Percentiles rank a stretch among this genome's conserved stretches.
Conservation (phyloP, 2,888 invertebrate genomes). For the Exephanes ischioxanthus region DNA sequence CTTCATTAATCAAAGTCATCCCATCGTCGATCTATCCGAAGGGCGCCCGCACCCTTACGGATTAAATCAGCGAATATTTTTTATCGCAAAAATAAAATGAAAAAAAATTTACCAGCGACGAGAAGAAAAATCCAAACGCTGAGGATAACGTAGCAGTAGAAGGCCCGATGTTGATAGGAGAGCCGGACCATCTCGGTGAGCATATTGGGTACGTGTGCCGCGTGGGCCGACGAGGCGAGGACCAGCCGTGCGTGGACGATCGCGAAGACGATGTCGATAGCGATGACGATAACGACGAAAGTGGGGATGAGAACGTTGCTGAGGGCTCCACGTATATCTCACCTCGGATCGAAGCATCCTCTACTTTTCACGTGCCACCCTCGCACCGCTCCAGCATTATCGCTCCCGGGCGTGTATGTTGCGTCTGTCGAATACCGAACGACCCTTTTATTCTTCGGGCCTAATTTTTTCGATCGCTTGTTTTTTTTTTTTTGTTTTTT, state of each 20-base stretch:
- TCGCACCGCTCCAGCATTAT: conserved; percentile 59
- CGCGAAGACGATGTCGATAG: conserved; percentile 53
- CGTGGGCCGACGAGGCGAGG: conserved; percentile 29
- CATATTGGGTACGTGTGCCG: conserved; percentile 73
- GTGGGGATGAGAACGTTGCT: conserved; percentile 52
- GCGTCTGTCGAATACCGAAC: neutral
- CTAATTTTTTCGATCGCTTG: neutral
- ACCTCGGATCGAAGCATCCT: conserved; percentile 67
- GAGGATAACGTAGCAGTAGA: conserved; percentile 93
- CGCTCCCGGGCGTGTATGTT: conserved; percentile 14
- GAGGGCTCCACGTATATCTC: conserved; percentile 51
- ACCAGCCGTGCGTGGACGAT: conserved; percentile 10
- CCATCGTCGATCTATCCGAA: neutral
- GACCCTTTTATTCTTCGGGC: neutral
- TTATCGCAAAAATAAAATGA: neutral
- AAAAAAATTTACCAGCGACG: conserved; percentile 88
- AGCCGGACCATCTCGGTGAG: conserved; percentile 87
- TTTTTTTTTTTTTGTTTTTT: neutral
- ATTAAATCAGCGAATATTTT: neutral
- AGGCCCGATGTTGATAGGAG: conserved; percentile 90
- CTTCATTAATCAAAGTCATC: neutral
- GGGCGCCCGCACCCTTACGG: neutral
- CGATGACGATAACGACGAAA: conserved; percentile 62
- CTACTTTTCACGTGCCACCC: conserved; percentile 65
- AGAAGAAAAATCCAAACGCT: conserved; percentile 93